A percentile compares a stretch with the other conserved stretches of the same genome.
Conservation (phyloP, 1,140 invertebrate genomes). For the Ericerus pela region DNA sequence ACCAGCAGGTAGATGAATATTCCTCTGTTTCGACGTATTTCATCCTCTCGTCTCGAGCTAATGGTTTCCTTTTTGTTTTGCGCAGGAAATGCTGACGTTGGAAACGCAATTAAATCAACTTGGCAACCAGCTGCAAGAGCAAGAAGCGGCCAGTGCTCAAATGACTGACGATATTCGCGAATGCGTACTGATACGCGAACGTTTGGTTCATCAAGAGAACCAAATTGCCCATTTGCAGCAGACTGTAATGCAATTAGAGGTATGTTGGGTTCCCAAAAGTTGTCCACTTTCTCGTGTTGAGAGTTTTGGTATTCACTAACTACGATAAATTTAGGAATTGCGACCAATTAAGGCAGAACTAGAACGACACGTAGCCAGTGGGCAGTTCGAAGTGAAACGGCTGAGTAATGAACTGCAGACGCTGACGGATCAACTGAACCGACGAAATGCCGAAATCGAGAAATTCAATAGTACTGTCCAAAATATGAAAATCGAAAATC, state of each 20-base stretch:
- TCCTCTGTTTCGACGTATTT: not conserved
- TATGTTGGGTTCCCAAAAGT: too few relatives aligned
- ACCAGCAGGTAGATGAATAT: conserved; percentile 24
- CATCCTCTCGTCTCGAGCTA: not conserved
- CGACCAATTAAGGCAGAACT: conserved; percentile 22
- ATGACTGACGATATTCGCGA: conserved; percentile 24
- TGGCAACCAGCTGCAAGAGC: conserved; percentile 19
- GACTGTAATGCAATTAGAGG: conserved; percentile 40
- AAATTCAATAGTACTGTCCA: conserved; percentile 28
- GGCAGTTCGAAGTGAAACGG: conserved; percentile 18
- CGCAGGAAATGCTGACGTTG: conserved; percentile 18
- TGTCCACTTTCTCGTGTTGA: too few relatives aligned
- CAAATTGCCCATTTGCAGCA: conserved; percentile 24
- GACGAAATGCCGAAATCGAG: conserved; percentile 28
- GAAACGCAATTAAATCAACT: conserved; percentile 20
- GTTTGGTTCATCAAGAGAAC: conserved; percentile 19
- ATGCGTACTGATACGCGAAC: conserved; percentile 15
- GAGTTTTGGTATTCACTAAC: too few relatives aligned
- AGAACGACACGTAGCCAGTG: conserved; percentile 11
- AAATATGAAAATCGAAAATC: conserved; percentile 24
- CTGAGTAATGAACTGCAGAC: conserved; percentile 18
- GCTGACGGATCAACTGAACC: conserved; percentile 20
- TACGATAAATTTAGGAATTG: conserved; percentile 34
- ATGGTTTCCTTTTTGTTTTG: conserved; percentile 1
- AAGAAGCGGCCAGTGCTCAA: conserved; percentile 31